Conservation (phyloP, 2,113 vertebrate species). For the Oophaga pumilio region DNA sequence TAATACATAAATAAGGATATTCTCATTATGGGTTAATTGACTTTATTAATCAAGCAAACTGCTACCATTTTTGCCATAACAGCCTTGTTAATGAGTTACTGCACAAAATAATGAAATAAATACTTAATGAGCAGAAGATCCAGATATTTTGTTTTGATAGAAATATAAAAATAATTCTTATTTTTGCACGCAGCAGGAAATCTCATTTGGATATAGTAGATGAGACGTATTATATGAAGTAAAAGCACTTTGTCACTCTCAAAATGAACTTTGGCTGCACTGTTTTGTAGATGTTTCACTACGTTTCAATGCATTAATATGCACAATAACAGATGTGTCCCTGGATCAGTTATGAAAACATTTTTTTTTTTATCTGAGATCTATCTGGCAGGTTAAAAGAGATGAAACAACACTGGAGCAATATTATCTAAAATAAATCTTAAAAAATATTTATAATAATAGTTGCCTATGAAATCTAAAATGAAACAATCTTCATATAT, state of each 20-base stretch:
- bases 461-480: no score
- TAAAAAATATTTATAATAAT: no score
- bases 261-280: background rate
- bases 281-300: no score
- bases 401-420: no score
- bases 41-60: constrained; percentile 16
- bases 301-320: no score
- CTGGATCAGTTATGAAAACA: no score
- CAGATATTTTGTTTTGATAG: background rate
- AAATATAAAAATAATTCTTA: background rate
- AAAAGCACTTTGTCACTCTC: background rate
- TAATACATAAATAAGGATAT: constrained; percentile 8
- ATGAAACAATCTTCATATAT: no score
- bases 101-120: constrained; percentile 10
- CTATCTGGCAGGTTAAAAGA: no score
- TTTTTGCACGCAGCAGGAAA: background rate
- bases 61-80: background rate
- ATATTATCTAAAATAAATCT: no score
- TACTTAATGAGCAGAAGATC: constrained; percentile 22
- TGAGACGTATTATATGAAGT: background rate
- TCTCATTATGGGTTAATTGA: background rate
- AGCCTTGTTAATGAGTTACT: constrained; percentile 2
- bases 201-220: background rate
- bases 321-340: no score
- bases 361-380: no score